phyloP scores from a whole-genome alignment of 2,113 vertebrate genomes.

The Indicator maculatus region DNA sequence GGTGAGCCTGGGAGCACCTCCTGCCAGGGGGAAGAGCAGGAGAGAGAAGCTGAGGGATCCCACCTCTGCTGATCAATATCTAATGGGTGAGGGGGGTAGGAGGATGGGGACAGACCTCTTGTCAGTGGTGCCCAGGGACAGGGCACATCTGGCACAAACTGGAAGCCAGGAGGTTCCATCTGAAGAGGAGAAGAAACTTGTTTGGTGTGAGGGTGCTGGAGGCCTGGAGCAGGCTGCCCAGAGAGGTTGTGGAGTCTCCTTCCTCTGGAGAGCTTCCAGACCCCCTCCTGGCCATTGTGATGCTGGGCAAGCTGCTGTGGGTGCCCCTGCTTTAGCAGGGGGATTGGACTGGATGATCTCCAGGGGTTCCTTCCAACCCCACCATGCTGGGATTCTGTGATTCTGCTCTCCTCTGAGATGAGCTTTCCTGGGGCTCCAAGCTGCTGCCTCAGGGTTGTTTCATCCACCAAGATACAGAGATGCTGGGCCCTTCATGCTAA shows the following conservation, averaged over 20 bases:
- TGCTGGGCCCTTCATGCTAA: not conserved
- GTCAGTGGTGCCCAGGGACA: not conserved
- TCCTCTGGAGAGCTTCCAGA: not conserved
- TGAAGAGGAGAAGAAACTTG: not conserved
- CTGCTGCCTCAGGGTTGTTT: accelerated
- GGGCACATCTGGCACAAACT: not conserved
- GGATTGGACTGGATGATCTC: not conserved
- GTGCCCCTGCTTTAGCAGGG: not conserved
- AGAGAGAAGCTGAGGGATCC: not conserved
- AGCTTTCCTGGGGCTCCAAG: not conserved
- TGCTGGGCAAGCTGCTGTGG: not conserved
- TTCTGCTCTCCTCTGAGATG: not conserved
- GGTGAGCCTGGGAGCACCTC: slow-evolving; percentile 67
- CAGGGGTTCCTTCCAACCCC: not conserved
- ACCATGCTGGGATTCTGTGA: not conserved
- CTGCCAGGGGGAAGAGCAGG: not conserved
- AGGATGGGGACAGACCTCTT: not conserved
- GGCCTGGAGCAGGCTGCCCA: not conserved
- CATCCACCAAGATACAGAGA: too few relatives aligned
- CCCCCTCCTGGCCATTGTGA: too few relatives aligned
- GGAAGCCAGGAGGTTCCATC: not conserved
- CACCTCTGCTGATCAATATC: not conserved
- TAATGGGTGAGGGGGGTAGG: not conserved
- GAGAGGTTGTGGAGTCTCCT: not conserved
- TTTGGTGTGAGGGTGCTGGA: not conserved